A percentile compares a stretch with the other conserved stretches of the same genome.
These are phyloP conservation scores for Gryllus bimaculatus DNA, from an alignment of 1,140 invertebrate species.

Conservation along the genomic window DNA sequence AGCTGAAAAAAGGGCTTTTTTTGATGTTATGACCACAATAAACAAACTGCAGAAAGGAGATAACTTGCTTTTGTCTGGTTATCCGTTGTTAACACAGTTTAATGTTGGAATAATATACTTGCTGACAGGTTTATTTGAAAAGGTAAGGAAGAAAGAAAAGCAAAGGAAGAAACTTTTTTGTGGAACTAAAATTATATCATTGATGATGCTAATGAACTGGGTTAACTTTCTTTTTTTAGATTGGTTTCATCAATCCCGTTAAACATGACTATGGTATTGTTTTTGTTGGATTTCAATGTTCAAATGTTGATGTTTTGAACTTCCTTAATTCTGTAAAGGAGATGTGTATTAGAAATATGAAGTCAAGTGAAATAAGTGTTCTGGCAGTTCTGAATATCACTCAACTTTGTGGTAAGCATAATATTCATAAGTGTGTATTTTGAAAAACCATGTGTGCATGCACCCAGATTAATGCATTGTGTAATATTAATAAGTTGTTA, in stretches of 20 bases:
- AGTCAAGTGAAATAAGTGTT: not conserved
- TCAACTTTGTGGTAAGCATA: no score
- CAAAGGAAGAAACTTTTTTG: no score
- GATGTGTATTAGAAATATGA: not conserved
- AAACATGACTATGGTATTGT: not conserved
- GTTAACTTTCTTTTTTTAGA: not conserved
- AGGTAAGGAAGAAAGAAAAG: slow-evolving; percentile 17
- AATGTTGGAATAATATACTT: slow-evolving; percentile 21
- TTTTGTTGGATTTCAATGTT: not conserved
- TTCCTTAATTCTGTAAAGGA: not conserved
- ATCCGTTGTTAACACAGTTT: slow-evolving; percentile 21
- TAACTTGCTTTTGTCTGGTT: slow-evolving; percentile 14
- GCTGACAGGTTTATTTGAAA: slow-evolving; percentile 17
- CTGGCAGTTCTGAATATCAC: no score
- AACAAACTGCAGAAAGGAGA: slow-evolving; percentile 8
- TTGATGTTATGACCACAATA: slow-evolving; percentile 13
- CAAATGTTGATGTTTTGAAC: not conserved
- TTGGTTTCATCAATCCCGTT: not conserved
- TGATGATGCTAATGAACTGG: no score
- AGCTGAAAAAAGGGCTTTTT: slow-evolving; percentile 13
- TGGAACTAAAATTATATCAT: no score
- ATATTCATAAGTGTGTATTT: no score
- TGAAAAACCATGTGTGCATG: no score
- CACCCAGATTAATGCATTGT: no score
- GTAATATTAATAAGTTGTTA: no score